Percentiles rank a stretch among this genome's conserved stretches.
phyloP scores from a whole-genome alignment of 2,113 vertebrate species.

The Himantopus leucocephalus region DNA sequence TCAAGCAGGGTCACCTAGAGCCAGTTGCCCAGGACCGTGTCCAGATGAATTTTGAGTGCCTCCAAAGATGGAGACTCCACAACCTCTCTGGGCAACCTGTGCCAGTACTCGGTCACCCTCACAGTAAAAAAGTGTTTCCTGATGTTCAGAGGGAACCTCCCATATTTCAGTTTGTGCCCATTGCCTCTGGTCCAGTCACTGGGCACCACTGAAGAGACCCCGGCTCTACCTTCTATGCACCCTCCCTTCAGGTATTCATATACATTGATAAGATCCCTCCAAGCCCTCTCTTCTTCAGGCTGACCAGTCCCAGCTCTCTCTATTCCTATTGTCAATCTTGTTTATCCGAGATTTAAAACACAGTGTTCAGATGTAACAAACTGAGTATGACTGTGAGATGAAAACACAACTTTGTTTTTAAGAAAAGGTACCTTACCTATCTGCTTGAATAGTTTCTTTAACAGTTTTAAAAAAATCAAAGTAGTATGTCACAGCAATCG shows the following conservation, averaged over 20 bases:
- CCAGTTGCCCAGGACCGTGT: fast-evolving
- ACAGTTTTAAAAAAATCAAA: conserved; percentile 86
- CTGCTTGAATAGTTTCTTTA: conserved; percentile 79
- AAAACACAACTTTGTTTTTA: background rate
- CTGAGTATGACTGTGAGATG: background rate
- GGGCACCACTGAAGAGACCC: background rate
- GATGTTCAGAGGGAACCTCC: background rate
- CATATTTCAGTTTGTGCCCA: background rate
- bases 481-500: conserved; percentile 88
- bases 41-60: background rate
- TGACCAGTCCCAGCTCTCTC: background rate
- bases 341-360: background rate
- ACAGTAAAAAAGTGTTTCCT: background rate
- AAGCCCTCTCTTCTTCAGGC: background rate
- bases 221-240: background rate
- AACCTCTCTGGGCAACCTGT: background rate
- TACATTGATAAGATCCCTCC: background rate
- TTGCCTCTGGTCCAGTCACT: background rate
- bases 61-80: background rate
- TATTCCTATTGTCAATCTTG: background rate
- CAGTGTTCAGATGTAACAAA: background rate
- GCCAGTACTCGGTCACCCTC: background rate
- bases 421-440: conserved; percentile 78
- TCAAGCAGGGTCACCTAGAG: background rate
- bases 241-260: background rate